These are phyloP conservation scores for Pocota personata DNA, from an alignment of 2,888 invertebrate genomes.

Conservation along the genomic window DNA sequence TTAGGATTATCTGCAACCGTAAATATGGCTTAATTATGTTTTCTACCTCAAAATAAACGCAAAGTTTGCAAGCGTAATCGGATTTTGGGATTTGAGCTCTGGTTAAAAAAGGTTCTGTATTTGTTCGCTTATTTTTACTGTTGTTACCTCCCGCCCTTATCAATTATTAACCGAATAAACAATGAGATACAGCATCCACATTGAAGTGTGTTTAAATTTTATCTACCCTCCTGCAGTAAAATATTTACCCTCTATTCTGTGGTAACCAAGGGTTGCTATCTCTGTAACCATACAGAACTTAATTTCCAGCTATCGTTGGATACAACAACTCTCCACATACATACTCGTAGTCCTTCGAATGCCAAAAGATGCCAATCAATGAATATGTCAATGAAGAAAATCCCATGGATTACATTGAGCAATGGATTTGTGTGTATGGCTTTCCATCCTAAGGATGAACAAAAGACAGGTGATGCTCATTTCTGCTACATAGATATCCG, in stretches of 20 bases:
- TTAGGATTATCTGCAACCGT: slow-evolving; percentile 15
- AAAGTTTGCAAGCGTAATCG: background rate
- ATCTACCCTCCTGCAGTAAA: background rate
- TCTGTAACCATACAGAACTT: background rate
- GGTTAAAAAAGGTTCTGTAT: background rate
- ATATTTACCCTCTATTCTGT: background rate
- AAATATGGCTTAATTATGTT: background rate
- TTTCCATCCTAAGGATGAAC: background rate
- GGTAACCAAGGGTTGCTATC: background rate
- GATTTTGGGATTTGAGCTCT: background rate
- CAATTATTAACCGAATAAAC: background rate
- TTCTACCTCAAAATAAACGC: background rate
- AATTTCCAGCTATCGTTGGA: background rate
- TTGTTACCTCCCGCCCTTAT: background rate
- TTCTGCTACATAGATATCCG: background rate
- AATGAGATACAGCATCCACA: background rate
- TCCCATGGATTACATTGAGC: background rate
- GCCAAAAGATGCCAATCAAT: slow-evolving; percentile 22
- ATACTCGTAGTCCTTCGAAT: background rate
- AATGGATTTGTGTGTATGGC: background rate
- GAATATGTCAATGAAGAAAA: slow-evolving; percentile 4
- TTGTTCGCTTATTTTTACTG: background rate
- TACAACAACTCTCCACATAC: background rate
- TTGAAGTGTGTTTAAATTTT: background rate
- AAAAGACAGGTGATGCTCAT: background rate